These are phyloP conservation scores for Bubo blakistoni DNA, from an alignment of 2,113 vertebrate species.

Conservation along the genomic window DNA sequence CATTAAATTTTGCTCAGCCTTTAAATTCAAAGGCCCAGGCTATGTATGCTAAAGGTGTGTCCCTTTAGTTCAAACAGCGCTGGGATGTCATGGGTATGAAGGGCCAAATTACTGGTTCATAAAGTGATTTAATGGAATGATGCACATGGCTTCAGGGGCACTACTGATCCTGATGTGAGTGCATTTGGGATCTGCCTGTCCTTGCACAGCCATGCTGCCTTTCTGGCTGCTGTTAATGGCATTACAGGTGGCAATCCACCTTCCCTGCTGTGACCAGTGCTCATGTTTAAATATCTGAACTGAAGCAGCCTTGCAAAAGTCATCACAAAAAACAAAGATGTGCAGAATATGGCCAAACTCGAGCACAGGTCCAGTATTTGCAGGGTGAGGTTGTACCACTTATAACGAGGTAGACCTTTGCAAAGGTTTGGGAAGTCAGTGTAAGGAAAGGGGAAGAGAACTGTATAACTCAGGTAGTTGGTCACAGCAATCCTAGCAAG, in stretches of 20 bases:
- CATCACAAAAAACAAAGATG: neutral
- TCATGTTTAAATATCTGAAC: slow-evolving; percentile 1
- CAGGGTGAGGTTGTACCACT: slow-evolving; percentile 39
- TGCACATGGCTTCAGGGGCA: neutral
- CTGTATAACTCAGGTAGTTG: slow-evolving; percentile 10
- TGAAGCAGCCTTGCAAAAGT: slow-evolving; percentile 27
- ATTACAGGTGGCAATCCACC: too few species aligned
- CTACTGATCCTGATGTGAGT: neutral
- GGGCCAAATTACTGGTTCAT: neutral
- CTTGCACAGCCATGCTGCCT: neutral
- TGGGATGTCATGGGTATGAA: neutral
- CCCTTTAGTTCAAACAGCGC: neutral
- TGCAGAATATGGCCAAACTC: neutral
- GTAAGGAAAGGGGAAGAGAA: slow-evolving; percentile 46
- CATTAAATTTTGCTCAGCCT: neutral
- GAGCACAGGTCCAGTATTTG: neutral
- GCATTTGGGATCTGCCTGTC: neutral
- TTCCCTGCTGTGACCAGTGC: fast-evolving
- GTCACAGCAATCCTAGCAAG: slow-evolving; percentile 49
- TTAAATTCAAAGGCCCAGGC: neutral
- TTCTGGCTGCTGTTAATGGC: neutral
- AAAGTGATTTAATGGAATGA: neutral
- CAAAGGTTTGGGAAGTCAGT: slow-evolving; percentile 10
- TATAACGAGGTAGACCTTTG: neutral
- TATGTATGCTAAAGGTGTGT: neutral